Percentiles rank a stretch among this genome's conserved stretches.
Conservation (phyloP, 2,888 invertebrate species). For the Tiphia femorata region DNA sequence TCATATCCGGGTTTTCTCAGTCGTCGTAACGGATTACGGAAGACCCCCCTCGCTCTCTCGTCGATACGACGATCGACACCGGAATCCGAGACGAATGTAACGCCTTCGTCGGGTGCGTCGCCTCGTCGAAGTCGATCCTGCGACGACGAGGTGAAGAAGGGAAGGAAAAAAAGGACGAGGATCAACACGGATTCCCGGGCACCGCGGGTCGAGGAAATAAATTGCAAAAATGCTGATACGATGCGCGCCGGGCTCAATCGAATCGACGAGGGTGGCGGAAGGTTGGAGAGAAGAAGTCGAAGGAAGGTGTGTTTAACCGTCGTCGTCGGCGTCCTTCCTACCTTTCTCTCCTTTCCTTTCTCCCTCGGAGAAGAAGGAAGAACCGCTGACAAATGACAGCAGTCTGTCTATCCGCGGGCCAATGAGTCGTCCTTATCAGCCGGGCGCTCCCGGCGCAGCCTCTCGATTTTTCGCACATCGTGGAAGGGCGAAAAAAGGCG, state of each 20-base stretch:
- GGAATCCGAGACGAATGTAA: too few species aligned
- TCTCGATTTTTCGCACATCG: conserved; percentile 36
- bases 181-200: background rate
- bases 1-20: too few species aligned
- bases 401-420: conserved; percentile 53
- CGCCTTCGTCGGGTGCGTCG: too few species aligned
- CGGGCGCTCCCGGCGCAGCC: conserved; percentile 33
- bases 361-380: too few species aligned
- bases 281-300: conserved; percentile 15
- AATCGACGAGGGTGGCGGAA: too few species aligned
- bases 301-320: conserved; percentile 22
- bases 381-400: conserved; percentile 54
- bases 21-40: too few species aligned
- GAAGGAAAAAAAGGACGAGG: background rate
- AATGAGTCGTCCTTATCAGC: conserved; percentile 55
- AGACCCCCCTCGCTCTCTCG: too few species aligned
- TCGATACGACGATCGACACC: too few species aligned
- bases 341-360: conserved; percentile 2
- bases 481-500: conserved; percentile 36
- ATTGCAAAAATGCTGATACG: conserved; percentile 30
- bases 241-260: conserved; percentile 28
- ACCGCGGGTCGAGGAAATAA: conserved; percentile 12
- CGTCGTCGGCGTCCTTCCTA: conserved; percentile 4
- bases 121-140: too few species aligned
- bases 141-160: conserved; percentile 47